phyloP scores from a whole-genome alignment of 2,797 vertebrate species.

The Chelmon rostratus region DNA sequence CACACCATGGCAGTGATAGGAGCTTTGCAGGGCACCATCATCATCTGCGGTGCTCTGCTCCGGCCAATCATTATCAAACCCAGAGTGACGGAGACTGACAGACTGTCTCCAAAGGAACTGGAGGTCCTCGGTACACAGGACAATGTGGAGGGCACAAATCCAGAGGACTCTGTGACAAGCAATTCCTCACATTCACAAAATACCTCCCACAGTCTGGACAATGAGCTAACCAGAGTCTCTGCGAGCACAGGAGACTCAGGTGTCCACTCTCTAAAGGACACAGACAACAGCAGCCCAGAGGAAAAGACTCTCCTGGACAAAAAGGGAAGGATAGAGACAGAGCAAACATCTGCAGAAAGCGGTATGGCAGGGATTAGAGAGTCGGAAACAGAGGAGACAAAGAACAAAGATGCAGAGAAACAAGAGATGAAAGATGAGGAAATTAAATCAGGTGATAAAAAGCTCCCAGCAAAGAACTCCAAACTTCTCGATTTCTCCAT shows the following conservation, averaged over 20 bases:
- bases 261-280: slow-evolving; percentile 84
- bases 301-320: slow-evolving; percentile 47
- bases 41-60: slow-evolving; percentile 90
- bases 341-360: slow-evolving; percentile 60
- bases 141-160: neutral
- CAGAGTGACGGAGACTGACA: slow-evolving; percentile 33
- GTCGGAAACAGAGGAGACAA: slow-evolving; percentile 13
- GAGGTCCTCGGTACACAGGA: slow-evolving; percentile 85
- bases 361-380: neutral
- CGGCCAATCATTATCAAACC: slow-evolving; percentile 89
- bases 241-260: slow-evolving; percentile 91
- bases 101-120: slow-evolving; percentile 53
- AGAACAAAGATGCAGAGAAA: slow-evolving; percentile 32
- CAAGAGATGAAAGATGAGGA: slow-evolving; percentile 6
- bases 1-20: slow-evolving; percentile 91
- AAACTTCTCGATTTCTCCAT: slow-evolving; percentile 92
- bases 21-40: slow-evolving; percentile 89
- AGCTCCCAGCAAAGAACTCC: slow-evolving; percentile 6
- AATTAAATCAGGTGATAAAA: slow-evolving; percentile 44
- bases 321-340: slow-evolving; percentile 56
- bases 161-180: slow-evolving; percentile 14
- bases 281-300: slow-evolving; percentile 22
- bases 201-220: slow-evolving; percentile 87
- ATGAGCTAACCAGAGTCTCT: slow-evolving; percentile 89
- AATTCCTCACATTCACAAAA: slow-evolving; percentile 76